Evolutionary conservation across 2,113 vertebrate genomes (phyloP).

Genomic region (Paraplagusia blochii): DNA sequence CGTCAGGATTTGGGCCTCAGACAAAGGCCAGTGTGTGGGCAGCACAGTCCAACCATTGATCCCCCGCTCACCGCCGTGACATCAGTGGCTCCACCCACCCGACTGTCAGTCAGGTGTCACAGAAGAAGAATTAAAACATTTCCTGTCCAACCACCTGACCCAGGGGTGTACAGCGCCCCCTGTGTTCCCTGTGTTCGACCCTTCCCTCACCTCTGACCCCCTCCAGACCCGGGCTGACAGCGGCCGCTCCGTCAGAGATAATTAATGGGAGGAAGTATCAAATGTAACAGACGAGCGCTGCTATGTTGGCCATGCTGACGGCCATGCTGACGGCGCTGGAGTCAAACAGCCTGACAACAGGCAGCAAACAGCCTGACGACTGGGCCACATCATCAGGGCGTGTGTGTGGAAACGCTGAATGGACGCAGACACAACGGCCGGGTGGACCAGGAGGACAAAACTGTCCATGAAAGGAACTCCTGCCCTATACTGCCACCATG

Average conservation of each 20-base stretch:
- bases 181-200: slow-evolving; percentile 52
- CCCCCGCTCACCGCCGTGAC: slow-evolving; percentile 23
- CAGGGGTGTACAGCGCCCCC: neutral
- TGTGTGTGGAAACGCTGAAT: slow-evolving; percentile 53
- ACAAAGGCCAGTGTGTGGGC: slow-evolving; percentile 54
- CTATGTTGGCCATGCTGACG: slow-evolving; percentile 59
- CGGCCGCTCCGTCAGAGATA: slow-evolving; percentile 44
- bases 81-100: neutral
- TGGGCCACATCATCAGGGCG: slow-evolving; percentile 46
- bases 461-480: slow-evolving; percentile 10
- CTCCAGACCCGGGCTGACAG: slow-evolving; percentile 39
- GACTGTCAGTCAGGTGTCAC: neutral
- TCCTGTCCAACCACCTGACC: too few relatives aligned
- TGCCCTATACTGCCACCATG: slow-evolving; percentile 6
- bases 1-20: slow-evolving; percentile 25
- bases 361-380: slow-evolving; percentile 39
- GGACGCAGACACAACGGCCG: slow-evolving; percentile 17
- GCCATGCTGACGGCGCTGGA: slow-evolving; percentile 9
- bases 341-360: slow-evolving; percentile 40
- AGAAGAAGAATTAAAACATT: too few relatives aligned
- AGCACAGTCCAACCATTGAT: slow-evolving; percentile 47
- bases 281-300: slow-evolving; percentile 71
- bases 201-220: slow-evolving; percentile 42
- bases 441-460: slow-evolving; percentile 5
- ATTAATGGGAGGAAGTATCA: slow-evolving; percentile 69